Base-by-base conservation (phyloP, 2,113 vertebrate genomes). In the Corythaixoides concolor region DNA sequence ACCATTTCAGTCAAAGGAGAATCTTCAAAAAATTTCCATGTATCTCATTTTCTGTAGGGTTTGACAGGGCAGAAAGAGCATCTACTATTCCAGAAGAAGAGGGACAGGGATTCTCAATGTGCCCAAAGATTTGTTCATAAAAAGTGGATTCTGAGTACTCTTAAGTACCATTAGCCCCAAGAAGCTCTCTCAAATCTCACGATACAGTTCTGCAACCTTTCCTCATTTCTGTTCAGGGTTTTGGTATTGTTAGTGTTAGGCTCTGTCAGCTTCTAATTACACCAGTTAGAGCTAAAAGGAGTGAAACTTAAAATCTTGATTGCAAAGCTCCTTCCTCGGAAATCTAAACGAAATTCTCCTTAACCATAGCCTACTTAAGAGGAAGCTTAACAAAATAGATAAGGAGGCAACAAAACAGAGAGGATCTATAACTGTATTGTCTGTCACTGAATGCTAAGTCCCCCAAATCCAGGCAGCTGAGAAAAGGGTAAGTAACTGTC, bases 81-180 rank as follows among this genome's bases (percentile, higher is more conserved):
- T 37, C 64, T 41, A 35, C 59, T 69, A 16, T 55, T 58, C 59
- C 6, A 0, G 59, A 69, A 92, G 59, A 37, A 2, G 56, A 37
- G 12, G 35, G 20, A 73, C 43, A 35, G 7, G 55, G 90, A 96
- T 96, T 96, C 93, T 64, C 64, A 93, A 68, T 78, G 73, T 75
- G 63, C 55, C 67, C 89, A 93, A 81, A 92, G 84, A 86, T 91
- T 92, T 80, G 24, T 30, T 87, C 39, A 58, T 35, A 50, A 80
- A 56, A 92, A 77, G 27, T 21, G 9, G n/a, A 78, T 35, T 59
- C 15, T 20, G 17, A 91, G 47, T 59, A 43, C 32, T 69, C 72
- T 30, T 32, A 70, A 50, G 24, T 22, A 63, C 59, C 12, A 62
- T 37, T 62, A 85, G 45, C 20, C 28, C 41, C 1, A 4, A 20